A percentile compares a stretch with the other conserved stretches of the same genome.
phyloP scores from a whole-genome alignment of 2,113 vertebrate species.

The Nannobrachium achirus region DNA sequence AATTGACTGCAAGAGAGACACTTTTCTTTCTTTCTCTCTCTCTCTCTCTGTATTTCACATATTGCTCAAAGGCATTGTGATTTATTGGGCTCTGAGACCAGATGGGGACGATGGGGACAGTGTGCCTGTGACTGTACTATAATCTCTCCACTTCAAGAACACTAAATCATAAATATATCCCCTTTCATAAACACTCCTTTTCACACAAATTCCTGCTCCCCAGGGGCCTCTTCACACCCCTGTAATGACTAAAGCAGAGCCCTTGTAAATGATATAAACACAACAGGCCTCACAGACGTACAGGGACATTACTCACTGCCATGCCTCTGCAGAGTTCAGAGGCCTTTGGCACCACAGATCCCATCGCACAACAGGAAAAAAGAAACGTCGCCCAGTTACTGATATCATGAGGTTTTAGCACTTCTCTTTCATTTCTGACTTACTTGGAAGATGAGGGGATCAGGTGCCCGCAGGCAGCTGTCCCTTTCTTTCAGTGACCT shows the following conservation, averaged over 20 bases:
- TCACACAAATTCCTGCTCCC: constrained; percentile 77
- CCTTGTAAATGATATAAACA: constrained; percentile 85
- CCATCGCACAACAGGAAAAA: constrained; percentile 40
- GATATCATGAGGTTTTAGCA: constrained; percentile 60
- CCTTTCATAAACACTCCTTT: constrained; percentile 75
- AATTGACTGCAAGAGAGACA: no score
- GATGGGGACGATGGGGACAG: constrained; percentile 4
- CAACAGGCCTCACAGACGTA: constrained; percentile 76
- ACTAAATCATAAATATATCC: constrained; percentile 84
- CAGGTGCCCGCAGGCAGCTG: constrained; percentile 75
- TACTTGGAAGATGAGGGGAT: constrained; percentile 44
- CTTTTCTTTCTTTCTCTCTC: background rate
- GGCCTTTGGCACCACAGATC: constrained; percentile 32
- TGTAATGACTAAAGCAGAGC: constrained; percentile 94
- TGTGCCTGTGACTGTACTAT: constrained; percentile 1
- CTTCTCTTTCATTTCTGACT: constrained; percentile 20
- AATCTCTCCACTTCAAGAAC: constrained; percentile 76
- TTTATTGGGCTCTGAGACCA: constrained; percentile 4
- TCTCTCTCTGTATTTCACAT: background rate
- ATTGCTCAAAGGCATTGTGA: background rate
- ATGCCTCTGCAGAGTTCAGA: constrained; percentile 68
- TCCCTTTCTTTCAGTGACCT: constrained; percentile 49
- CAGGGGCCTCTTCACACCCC: constrained; percentile 86
- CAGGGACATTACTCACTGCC: constrained; percentile 88
- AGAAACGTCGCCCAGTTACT: constrained; percentile 61